phyloP scores from a whole-genome alignment of 2,888 invertebrate species.

The Coecobrya sp. region DNA sequence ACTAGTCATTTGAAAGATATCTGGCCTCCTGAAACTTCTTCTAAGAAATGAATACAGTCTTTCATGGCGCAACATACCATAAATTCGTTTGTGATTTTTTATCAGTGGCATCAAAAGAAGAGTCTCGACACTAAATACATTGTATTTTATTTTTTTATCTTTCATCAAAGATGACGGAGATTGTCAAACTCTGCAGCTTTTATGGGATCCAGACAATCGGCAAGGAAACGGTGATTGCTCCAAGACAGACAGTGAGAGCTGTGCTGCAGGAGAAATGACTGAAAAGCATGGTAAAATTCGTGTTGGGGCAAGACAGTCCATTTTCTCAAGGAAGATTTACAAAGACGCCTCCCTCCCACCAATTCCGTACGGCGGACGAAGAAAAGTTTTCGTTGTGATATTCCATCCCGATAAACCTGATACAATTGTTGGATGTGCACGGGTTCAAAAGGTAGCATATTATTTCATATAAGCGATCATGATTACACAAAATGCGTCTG shows the following conservation, averaged over 20 bases:
- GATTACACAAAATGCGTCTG: too few species aligned
- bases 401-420: conserved; percentile 86
- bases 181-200: conserved; percentile 94
- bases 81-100: too few species aligned
- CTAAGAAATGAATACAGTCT: too few species aligned
- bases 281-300: conserved; percentile 92
- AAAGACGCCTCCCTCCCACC: conserved; percentile 86
- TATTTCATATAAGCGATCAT: too few species aligned
- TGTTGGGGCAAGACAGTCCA: conserved; percentile 86
- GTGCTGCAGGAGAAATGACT: conserved; percentile 92
- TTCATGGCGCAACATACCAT: too few species aligned
- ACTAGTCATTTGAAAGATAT: neutral
- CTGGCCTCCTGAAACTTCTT: neutral
- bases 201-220: conserved; percentile 94
- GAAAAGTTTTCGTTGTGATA: conserved; percentile 85
- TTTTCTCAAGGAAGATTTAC: conserved; percentile 86
- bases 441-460: conserved; percentile 84
- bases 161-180: conserved; percentile 87
- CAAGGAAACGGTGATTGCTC: conserved; percentile 87
- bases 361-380: conserved; percentile 85
- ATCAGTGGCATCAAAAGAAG: neutral
- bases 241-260: conserved; percentile 86
- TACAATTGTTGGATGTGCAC: conserved; percentile 85
- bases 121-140: conserved; percentile 8
- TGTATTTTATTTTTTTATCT: conserved; percentile 53